Evolutionary conservation across 2,113 vertebrate species (phyloP).

Genomic region (Apaloderma vittatum): DNA sequence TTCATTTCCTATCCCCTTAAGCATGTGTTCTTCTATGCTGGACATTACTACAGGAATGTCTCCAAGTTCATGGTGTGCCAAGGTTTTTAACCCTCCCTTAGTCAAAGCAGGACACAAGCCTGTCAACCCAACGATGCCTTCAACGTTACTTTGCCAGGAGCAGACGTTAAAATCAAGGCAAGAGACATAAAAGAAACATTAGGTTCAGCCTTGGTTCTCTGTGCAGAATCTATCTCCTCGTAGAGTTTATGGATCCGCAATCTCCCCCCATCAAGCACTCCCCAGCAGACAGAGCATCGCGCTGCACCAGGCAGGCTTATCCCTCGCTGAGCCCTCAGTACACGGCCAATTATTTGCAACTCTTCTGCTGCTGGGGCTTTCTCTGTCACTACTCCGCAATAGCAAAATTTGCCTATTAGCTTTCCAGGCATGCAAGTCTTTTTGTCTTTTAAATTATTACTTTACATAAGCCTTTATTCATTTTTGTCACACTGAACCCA

Average conservation of each 20-base stretch:
- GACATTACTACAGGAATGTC: neutral
- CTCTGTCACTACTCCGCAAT: neutral
- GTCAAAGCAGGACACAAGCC: neutral
- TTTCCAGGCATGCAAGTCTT: neutral
- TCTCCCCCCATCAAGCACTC: accelerated
- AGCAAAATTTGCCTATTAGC: neutral
- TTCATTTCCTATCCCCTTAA: neutral
- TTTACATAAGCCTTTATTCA: neutral
- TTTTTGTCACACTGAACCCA: neutral
- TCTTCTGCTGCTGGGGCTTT: neutral
- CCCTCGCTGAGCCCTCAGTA: neutral
- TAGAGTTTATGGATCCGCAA: neutral
- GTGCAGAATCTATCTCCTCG: neutral
- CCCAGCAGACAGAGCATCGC: neutral
- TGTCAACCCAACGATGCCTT: neutral
- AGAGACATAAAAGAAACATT: neutral
- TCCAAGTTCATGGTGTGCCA: neutral
- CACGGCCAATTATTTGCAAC: neutral
- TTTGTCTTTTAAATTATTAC: neutral
- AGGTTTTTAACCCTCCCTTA: neutral
- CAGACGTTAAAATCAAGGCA: neutral
- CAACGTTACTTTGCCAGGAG: accelerated
- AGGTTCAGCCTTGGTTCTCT: neutral
- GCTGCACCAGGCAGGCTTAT: neutral
- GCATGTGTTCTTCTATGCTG: neutral